Base-by-base conservation (phyloP, 1,140 invertebrate genomes). In the Telenomus remus region DNA sequence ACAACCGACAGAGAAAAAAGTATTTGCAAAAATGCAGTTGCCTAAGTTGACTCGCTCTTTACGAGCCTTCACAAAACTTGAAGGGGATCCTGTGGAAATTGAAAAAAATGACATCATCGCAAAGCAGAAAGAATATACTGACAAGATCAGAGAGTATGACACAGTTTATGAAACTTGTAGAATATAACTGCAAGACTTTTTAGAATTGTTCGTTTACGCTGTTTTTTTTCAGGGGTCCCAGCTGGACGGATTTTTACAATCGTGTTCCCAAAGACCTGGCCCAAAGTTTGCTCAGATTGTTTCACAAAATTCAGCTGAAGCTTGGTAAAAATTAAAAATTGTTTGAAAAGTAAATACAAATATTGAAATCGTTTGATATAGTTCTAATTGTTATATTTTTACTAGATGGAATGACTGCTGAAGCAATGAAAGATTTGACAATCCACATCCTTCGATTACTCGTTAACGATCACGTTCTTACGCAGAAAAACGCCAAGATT, bases 381-480 rank as follows among this genome's bases (percentile, higher is more conserved):
- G 13, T 69, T n/a, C 8, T 39, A 39, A 11, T 39, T 39, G 9
- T 9, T 39, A 4, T 11, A 39, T 39, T 39, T 11, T 39, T 39
- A 39, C 9, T 9, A 86, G 85, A 69, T 55, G 83, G 76, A 8
- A 69, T 75, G 44, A 69, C 87, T 33, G 76, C 86, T 65, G 89
- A 92, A 57, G 81, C 91, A 9, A 85, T 92, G 19, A 90, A 93
- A 81, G 91, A 93, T 81, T 89, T 92, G 42, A 84, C 90, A 16
- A 85, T 93, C 4, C 90, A 91, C 72, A 77, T 91, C 4, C 85
- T 94, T 37, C 84, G 89, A 63, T 83, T 93, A 70, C 92, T 94
- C 61, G 85, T 92, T 8, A 85, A 90, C 68, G 88, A 91, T 43
- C 89, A 89, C 60, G 85, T 89, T 61, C 89, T 93, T 5, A 89